Percentiles rank a stretch among this genome's conserved stretches.
phyloP scores from a whole-genome alignment of 2,888 invertebrate genomes.

The Congeria kusceri region DNA sequence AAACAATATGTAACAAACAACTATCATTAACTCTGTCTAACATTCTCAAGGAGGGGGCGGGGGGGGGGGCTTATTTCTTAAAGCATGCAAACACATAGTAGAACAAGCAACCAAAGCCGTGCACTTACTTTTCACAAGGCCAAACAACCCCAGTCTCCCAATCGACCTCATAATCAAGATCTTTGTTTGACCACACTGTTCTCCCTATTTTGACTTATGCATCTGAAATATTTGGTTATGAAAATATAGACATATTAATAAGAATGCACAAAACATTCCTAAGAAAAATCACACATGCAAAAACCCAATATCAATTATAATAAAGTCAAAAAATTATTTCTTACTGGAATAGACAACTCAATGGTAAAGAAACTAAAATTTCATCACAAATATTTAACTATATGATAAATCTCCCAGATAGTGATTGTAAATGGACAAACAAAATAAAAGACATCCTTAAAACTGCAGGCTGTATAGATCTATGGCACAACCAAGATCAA shows the following conservation, averaged over 20 bases:
- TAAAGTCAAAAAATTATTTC: neutral
- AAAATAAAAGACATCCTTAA: neutral
- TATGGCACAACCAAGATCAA: too few relatives aligned
- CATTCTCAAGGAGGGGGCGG: neutral
- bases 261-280: neutral
- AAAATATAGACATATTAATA: neutral
- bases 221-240: neutral
- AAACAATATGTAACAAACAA: slow-evolving; percentile 15
- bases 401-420: neutral
- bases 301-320: neutral
- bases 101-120: neutral
- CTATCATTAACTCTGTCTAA: slow-evolving; percentile 5
- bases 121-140: neutral
- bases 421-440: neutral
- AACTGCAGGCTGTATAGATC: too few relatives aligned
- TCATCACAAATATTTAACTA: neutral
- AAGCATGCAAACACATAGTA: neutral
- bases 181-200: slow-evolving; percentile 12
- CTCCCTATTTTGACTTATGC: neutral
- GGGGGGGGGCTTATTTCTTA: neutral
- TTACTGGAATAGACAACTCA: neutral
- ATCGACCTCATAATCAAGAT: neutral
- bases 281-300: neutral
- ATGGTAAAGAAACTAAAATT: neutral
- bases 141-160: neutral